A percentile compares a stretch with the other conserved stretches of the same genome.
phyloP scores from a whole-genome alignment of 2,888 invertebrate genomes.

The Nymphalis polychloros region DNA sequence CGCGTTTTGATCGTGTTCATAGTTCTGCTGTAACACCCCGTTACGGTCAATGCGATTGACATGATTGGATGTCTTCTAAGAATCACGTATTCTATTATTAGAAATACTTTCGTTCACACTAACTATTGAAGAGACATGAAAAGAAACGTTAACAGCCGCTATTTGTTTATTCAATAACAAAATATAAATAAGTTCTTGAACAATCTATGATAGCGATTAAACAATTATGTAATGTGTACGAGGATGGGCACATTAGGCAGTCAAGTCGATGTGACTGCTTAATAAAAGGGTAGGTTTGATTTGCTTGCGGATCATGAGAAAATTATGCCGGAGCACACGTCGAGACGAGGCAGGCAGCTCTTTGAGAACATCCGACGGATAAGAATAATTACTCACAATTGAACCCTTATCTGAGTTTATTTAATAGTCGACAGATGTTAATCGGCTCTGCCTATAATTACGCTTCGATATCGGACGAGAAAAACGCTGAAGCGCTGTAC shows the following conservation, averaged over 20 bases:
- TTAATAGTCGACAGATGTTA: conserved; percentile 82
- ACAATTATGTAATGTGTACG: conserved; percentile 38
- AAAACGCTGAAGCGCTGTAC: conserved; percentile 64
- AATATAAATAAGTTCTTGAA: conserved; percentile 24
- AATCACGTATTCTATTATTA: conserved; percentile 24
- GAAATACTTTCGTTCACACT: background rate
- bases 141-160: conserved; percentile 8
- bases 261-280: conserved; percentile 73
- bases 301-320: conserved; percentile 79
- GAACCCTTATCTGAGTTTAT: conserved; percentile 79
- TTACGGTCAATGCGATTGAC: conserved; percentile 57
- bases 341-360: conserved; percentile 61
- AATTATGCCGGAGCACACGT: conserved; percentile 67
- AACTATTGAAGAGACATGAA: background rate
- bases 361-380: conserved; percentile 80
- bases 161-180: conserved; percentile 9
- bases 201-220: conserved; percentile 25
- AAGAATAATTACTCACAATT: conserved; percentile 81
- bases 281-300: conserved; percentile 77
- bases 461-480: conserved; percentile 74
- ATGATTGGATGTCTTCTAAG: conserved; percentile 53
- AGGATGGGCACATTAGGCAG: conserved; percentile 66
- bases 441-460: conserved; percentile 78
- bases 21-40: conserved; percentile 60
- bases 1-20: conserved; percentile 58